Base-by-base conservation (phyloP, 2,113 vertebrate genomes). In the Eublepharis macularius region DNA sequence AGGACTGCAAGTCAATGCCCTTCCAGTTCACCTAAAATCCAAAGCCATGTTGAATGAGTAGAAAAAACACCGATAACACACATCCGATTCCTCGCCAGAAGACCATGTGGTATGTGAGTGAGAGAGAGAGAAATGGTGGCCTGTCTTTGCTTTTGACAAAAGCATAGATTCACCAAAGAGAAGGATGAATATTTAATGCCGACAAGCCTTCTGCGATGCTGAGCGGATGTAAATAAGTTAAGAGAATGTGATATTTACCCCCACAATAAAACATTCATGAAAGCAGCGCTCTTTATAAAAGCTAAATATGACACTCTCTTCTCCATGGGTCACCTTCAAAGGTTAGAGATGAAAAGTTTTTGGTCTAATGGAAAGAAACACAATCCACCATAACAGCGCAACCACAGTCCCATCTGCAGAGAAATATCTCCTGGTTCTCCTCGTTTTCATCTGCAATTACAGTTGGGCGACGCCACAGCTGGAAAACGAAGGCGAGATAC, bases 151-250 rank as follows among this genome's bases (percentile, higher is more conserved):
- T 96, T 95, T 94, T 94, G 93, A 96, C 96, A 96, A 95, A 96
- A 94, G 92, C 95, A 95, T 95, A 95, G 95, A 95, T 96, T 97
- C 95, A 94, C 94, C 95, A 94, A 95, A 95, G 94, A 88, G 93
- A 4, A 91, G 90, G 88, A 96, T 97, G 95, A 97, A 97, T 97
- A 97, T 97, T 97, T 97, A 90, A 97, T 97, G 94, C 80, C 90
- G 92, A 95, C 95, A 95, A 97, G 96, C 93, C 96, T 96, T 96
- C 96, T 92, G 95, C 93, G 96, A 95, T 96, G 92, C 91, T 90
- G 88, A 92, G 91, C 89, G 96, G 97, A 97, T 97, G 96, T 97
- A 97, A 97, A 97, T 97, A 97, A 97, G 96, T 96, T 95, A 96
- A 95, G 95, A 95, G 95, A 97, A 96, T 81, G 95, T 97, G 96